Evolutionary conservation across 2,797 vertebrate species (phyloP).

Genomic region (Chelmon rostratus): DNA sequence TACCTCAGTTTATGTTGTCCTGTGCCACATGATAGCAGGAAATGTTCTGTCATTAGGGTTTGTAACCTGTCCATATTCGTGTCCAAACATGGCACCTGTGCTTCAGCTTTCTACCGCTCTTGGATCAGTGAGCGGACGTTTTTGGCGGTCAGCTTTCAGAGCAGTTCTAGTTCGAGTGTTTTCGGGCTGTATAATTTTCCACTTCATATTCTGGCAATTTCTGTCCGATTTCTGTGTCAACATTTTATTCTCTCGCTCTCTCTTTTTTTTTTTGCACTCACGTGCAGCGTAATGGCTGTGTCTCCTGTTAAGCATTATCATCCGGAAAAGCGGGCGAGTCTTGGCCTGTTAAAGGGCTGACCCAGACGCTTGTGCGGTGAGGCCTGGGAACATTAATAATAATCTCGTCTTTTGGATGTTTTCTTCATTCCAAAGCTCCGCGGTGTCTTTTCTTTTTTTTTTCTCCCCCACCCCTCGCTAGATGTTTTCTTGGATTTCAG

Average conservation of each 20-base stretch:
- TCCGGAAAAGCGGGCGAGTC: constrained; percentile 46
- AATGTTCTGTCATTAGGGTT: constrained; percentile 7
- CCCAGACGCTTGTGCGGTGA: constrained; percentile 66
- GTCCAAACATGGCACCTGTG: constrained; percentile 44
- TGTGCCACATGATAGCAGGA: constrained; percentile 4
- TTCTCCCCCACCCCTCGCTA: neutral
- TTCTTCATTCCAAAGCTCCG: constrained; percentile 42
- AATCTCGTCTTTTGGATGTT: constrained; percentile 53
- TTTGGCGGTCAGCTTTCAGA: constrained; percentile 34
- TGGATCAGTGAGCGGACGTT: neutral
- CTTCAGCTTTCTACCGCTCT: constrained; percentile 15
- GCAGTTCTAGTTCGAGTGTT: constrained; percentile 17
- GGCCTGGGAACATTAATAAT: constrained; percentile 66
- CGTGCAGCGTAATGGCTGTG: constrained; percentile 32
- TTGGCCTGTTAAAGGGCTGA: constrained; percentile 64
- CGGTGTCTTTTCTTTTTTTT: constrained; percentile 19
- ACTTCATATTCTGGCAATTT: constrained; percentile 42
- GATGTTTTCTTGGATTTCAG: constrained; percentile 56
- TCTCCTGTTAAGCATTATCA: constrained; percentile 63
- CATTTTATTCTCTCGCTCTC: constrained; percentile 24
- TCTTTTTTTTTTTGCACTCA: constrained; percentile 36
- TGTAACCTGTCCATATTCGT: constrained; percentile 14
- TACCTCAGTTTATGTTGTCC: neutral
- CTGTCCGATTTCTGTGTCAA: constrained; percentile 41
- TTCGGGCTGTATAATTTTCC: constrained; percentile 33